Base-by-base conservation (phyloP, 2,797 vertebrate species). In the Melanotaenia maccullochi region DNA sequence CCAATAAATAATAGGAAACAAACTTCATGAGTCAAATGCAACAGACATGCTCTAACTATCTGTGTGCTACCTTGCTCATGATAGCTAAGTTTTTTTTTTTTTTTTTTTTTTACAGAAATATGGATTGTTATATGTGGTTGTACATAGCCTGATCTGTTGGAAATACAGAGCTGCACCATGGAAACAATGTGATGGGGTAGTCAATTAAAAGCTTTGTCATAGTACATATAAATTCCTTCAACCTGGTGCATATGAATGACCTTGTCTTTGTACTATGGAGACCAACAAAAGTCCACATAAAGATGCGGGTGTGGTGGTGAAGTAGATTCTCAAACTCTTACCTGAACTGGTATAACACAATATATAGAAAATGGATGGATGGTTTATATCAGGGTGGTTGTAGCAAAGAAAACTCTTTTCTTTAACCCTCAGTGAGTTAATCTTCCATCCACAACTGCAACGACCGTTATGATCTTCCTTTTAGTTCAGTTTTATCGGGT, bases 401-500 rank as follows among this genome's bases (percentile, higher is more conserved):
- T 54, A 14, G 52, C 12, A 0, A 1, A 54, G 24, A 16, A 54
- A 28, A 28, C 16, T 30, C 52, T 55, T 28, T 7, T 30, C 25
- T 28, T 11, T 28, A 32, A 13, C 25, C 3, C 28, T 63, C 42
- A 49, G 42, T 63, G 16, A 30, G 28, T 12, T 38, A 13, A 71
- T 57, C 32, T 14, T 36, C 8, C 28, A 58, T 52, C 14, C 14
- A 33, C 16, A 24, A 33, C 40, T 32, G 24, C 42, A 30, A 24
- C 33, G 33, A 9, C 60, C 55, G 71, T 73, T 58, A 35, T 11
- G 11, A 63, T 58, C 42, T 60, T 63, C 25, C 9, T 9, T 68
- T 68, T 35, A 40, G 52, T 70, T 62, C 60, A 52, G 30, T 59
- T 76, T 63, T 32, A 49, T 72, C 1, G 9, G 55, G 62, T 61